These are phyloP conservation scores for sheep (Ovis aries) DNA, from an alignment of 2,113 vertebrate genomes.

Conservation along the genomic window ARS-UI_Ramb_v3.0 NC_056065.1:41474001-41474500, in stretches of 20 bases:
- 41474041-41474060: neutral
- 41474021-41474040: neutral
- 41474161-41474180: neutral
- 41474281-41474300: neutral
- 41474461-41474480: neutral
- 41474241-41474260: neutral
- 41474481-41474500: neutral
- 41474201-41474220: neutral
- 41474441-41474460: neutral
- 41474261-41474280: neutral
- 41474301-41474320: neutral
- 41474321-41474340: neutral
- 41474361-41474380: neutral
- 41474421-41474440: neutral
- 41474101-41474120: neutral
- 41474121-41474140: neutral
- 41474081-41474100: neutral
- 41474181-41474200: neutral
- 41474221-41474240: rapidly evolving
- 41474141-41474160: too few relatives aligned
- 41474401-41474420: neutral
- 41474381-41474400: neutral
- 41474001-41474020: neutral
- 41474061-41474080: rapidly evolving
- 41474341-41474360: neutral